These are phyloP conservation scores for Euproctis similis DNA, from an alignment of 2,888 invertebrate species.

Conservation along the genomic window DNA sequence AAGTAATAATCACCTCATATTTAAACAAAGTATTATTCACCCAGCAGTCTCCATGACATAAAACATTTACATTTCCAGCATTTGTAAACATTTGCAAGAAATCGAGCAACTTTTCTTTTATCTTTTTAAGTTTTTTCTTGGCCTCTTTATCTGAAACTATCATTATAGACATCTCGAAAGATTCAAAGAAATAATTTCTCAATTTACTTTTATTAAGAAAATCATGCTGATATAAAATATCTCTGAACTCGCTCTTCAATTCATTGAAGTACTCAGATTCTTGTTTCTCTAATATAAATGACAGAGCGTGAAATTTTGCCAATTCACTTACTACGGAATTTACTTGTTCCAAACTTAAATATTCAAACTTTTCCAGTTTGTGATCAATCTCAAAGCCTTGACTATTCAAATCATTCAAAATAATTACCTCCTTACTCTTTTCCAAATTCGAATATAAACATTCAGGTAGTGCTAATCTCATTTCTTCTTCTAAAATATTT, in stretches of 20 bases:
- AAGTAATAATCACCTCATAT: conserved; percentile 29
- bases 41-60: conserved; percentile 66
- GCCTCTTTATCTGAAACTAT: conserved; percentile 34
- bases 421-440: conserved; percentile 47
- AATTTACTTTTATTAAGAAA: conserved; percentile 54
- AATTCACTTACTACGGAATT: conserved; percentile 39
- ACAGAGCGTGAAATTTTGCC: conserved; percentile 56
- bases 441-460: conserved; percentile 40
- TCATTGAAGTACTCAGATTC: conserved; percentile 27
- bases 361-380: conserved; percentile 34
- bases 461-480: conserved; percentile 38
- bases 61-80: conserved; percentile 40
- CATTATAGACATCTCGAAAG: conserved; percentile 47
- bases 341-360: conserved; percentile 36
- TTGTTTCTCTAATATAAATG: conserved; percentile 40
- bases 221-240: conserved; percentile 46
- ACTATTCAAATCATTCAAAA: conserved; percentile 48
- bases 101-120: conserved; percentile 37
- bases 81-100: conserved; percentile 39
- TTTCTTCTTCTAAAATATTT: conserved; percentile 25
- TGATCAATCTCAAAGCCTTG: conserved; percentile 42
- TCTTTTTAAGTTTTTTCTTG: conserved; percentile 33
- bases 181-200: conserved; percentile 48
- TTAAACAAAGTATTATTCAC: conserved; percentile 53
- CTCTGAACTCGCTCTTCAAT: conserved; percentile 35